Percentiles rank a stretch among this genome's conserved stretches.
Conservation (phyloP, 2,888 invertebrate species). For the Tachina fera region DNA sequence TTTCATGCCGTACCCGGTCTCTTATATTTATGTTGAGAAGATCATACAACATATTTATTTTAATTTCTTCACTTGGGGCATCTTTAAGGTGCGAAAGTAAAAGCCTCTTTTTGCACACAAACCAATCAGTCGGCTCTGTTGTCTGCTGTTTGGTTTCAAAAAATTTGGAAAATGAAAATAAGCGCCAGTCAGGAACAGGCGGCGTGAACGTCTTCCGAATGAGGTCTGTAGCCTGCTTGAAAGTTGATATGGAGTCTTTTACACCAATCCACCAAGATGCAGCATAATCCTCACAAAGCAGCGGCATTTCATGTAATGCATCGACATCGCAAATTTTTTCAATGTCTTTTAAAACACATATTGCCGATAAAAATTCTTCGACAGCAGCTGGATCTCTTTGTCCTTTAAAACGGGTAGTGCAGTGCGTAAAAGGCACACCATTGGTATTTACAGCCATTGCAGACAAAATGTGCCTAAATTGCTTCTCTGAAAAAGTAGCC, state of each 20-base stretch:
- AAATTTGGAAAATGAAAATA: too few relatives aligned
- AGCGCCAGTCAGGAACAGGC: too few relatives aligned
- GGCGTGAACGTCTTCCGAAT: too few relatives aligned
- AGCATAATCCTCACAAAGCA: constrained; percentile 58
- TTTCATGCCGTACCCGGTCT: constrained; percentile 26
- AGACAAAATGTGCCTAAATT: constrained; percentile 53
- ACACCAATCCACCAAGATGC: too few relatives aligned
- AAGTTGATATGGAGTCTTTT: too few relatives aligned
- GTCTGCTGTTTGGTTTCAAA: too few relatives aligned
- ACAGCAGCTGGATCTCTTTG: constrained; percentile 63
- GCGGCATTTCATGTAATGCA: constrained; percentile 65
- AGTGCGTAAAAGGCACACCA: constrained; percentile 55
- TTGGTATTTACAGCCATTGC: constrained; percentile 10
- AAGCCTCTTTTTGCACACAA: too few relatives aligned
- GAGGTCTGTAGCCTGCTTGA: too few relatives aligned
- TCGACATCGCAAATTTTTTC: constrained; percentile 52
- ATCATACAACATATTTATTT: constrained; percentile 43
- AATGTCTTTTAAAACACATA: constrained; percentile 66
- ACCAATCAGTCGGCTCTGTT: too few relatives aligned
- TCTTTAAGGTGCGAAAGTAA: constrained; percentile 48
- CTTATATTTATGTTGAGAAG: constrained; percentile 25
- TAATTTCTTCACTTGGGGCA: constrained; percentile 12
- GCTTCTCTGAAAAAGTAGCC: constrained; percentile 44
- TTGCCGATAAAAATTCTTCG: constrained; percentile 60
- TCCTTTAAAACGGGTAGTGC: constrained; percentile 59